A percentile compares a stretch with the other conserved stretches of the same genome.
These are phyloP conservation scores for Anas bernieri DNA, from an alignment of 2,797 vertebrate species.

Conservation along the genomic window DNA sequence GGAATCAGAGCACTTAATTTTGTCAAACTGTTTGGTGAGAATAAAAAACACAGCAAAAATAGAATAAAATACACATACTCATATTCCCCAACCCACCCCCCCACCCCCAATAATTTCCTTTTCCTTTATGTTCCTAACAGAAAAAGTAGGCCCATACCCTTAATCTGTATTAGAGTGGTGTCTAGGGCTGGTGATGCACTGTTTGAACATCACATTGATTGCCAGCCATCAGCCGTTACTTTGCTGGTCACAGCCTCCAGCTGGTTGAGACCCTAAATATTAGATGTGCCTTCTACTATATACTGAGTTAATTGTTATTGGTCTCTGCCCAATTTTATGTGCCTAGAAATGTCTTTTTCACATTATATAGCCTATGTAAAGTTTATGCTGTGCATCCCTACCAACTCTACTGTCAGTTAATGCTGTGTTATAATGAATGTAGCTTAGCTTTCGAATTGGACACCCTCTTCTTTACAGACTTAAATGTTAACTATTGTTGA, in stretches of 20 bases:
- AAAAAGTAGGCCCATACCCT: background rate
- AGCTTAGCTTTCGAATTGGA: background rate
- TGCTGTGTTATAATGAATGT: background rate
- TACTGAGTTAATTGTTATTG: conserved; percentile 11
- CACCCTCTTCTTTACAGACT: background rate
- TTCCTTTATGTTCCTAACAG: background rate
- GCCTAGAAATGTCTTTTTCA: background rate
- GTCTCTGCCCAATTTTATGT: conserved; percentile 35
- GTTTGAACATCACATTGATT: background rate
- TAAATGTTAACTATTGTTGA: background rate
- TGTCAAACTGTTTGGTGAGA: background rate
- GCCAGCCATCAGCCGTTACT: background rate
- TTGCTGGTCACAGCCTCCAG: background rate
- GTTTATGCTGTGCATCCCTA: background rate
- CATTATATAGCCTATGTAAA: conserved; percentile 36
- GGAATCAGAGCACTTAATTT: background rate
- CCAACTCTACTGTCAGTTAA: background rate
- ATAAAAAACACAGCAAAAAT: background rate
- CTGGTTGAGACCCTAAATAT: background rate
- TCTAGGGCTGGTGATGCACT: background rate
- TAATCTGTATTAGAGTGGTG: background rate
- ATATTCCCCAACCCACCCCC: no score
- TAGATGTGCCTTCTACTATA: background rate
- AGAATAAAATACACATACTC: background rate
- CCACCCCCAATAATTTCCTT: background rate